Evolutionary conservation across 1,140 invertebrate genomes (phyloP).

Genomic region (Wasmannia auropunctata): DNA sequence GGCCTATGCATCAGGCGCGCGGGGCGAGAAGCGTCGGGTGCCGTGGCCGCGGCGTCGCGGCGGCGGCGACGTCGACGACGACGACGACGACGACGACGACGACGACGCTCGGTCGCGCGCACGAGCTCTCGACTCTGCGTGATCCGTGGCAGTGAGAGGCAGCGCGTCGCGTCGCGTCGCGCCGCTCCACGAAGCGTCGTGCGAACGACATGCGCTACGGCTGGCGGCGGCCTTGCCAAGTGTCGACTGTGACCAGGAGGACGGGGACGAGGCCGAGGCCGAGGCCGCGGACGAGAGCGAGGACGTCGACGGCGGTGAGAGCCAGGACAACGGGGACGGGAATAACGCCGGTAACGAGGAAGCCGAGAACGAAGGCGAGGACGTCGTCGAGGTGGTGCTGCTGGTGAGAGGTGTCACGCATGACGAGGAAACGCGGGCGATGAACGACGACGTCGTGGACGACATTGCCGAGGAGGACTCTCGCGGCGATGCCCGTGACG

Average conservation of each 20-base stretch:
- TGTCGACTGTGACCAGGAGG: not conserved
- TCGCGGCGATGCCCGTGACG: conserved; percentile 67
- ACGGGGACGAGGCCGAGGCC: not conserved
- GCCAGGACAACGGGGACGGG: not conserved
- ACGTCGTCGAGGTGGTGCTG: not conserved
- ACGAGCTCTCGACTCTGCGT: conserved; percentile 37
- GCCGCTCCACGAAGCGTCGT: conserved; percentile 19
- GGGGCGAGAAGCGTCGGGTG: not conserved
- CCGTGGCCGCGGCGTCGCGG: conserved; percentile 23
- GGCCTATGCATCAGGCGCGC: not conserved
- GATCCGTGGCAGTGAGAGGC: conserved; percentile 44
- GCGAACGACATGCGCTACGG: conserved; percentile 45
- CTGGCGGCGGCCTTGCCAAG: not conserved
- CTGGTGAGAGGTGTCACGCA: conserved; percentile 26
- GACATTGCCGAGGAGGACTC: conserved; percentile 56
- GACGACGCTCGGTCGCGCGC: conserved; percentile 39
- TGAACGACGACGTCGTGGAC: conserved; percentile 63
- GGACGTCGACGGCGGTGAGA: not conserved
- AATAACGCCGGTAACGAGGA: not conserved
- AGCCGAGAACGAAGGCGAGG: not conserved
- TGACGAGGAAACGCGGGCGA: conserved; percentile 42
- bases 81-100: not conserved
- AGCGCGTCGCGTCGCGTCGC: conserved; percentile 29
- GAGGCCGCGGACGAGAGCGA: not conserved
- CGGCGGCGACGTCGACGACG: too few relatives aligned